Evolutionary conservation across 2,113 vertebrate species (phyloP).

Genomic region (Planiliza haematocheilus): DNA sequence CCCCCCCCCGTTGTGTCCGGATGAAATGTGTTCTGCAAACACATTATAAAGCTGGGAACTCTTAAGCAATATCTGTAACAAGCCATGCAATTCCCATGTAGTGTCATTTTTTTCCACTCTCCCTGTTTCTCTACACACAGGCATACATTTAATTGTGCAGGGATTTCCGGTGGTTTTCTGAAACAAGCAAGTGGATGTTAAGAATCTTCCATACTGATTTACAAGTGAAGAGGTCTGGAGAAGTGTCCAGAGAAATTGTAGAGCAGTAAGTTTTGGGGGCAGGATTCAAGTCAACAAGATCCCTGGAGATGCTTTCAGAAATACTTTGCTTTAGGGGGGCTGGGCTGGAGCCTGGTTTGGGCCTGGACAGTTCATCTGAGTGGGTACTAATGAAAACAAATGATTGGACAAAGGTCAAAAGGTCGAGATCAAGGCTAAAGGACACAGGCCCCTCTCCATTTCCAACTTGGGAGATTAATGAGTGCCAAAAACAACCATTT

Average conservation of each 20-base stretch:
- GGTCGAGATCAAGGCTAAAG: conserved; percentile 83
- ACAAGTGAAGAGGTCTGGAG: no score
- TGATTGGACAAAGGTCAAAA: conserved; percentile 79
- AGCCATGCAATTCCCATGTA: conserved; percentile 4
- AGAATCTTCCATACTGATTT: conserved; percentile 71
- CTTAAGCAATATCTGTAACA: conserved; percentile 1
- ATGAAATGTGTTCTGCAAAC: conserved; percentile 16
- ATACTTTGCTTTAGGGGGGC: conserved; percentile 29
- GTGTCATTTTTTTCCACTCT: conserved; percentile 3
- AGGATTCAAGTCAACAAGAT: conserved; percentile 33
- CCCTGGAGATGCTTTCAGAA: conserved; percentile 66
- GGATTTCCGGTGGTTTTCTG: conserved; percentile 48
- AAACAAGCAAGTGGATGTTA: conserved; percentile 65
- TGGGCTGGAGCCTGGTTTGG: conserved; percentile 53
- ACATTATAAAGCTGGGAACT: conserved; percentile 8
- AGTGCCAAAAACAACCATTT: conserved; percentile 74
- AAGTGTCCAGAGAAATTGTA: conserved; percentile 60
- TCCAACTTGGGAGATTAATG: conserved; percentile 82
- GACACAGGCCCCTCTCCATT: conserved; percentile 76
- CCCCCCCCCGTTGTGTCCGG: conserved; percentile 8
- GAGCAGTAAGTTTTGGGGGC: conserved; percentile 33
- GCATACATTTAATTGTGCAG: conserved; percentile 8
- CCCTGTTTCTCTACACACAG: conserved; percentile 28
- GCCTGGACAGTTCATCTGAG: conserved; percentile 70
- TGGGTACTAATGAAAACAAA: conserved; percentile 85